A percentile compares a stretch with the other conserved stretches of the same genome.
Conservation (phyloP, 2,888 invertebrate genomes). For the Embidobia sp. region DNA sequence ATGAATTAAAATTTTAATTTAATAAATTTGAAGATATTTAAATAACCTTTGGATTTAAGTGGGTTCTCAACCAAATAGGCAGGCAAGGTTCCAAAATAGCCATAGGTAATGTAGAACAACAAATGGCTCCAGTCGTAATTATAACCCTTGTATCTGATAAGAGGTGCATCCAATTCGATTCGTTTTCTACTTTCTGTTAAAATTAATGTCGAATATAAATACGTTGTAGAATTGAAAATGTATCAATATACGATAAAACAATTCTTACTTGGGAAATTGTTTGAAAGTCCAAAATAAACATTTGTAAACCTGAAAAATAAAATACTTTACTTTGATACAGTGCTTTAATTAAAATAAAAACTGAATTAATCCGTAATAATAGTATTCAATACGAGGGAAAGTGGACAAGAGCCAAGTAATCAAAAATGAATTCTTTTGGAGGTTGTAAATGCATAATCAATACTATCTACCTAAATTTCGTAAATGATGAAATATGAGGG, state of each 20-base stretch:
- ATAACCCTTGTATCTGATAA: constrained; percentile 86
- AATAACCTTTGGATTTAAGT: constrained; percentile 84
- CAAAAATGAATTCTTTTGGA: too few relatives aligned
- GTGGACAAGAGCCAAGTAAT: constrained; percentile 9
- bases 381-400: too few relatives aligned
- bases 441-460: constrained; percentile 32
- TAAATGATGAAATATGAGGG: constrained; percentile 6
- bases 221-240: neutral
- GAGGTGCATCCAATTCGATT: constrained; percentile 83
- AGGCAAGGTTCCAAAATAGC: constrained; percentile 91
- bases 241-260: neutral
- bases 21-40: too few relatives aligned
- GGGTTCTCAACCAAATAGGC: constrained; percentile 90
- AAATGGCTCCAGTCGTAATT: constrained; percentile 86
- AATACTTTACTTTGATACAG: too few relatives aligned
- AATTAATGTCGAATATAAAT: constrained; percentile 27
- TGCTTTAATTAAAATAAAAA: too few relatives aligned
- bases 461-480: constrained; percentile 14
- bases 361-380: too few relatives aligned
- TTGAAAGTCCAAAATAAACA: constrained; percentile 30
- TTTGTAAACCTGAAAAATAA: constrained; percentile 20
- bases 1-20: too few relatives aligned
- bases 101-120: constrained; percentile 91
- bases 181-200: constrained; percentile 57
- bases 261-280: constrained; percentile 17